Conservation (phyloP, 2,113 vertebrate species). For the Thinocorus orbignyianus region DNA sequence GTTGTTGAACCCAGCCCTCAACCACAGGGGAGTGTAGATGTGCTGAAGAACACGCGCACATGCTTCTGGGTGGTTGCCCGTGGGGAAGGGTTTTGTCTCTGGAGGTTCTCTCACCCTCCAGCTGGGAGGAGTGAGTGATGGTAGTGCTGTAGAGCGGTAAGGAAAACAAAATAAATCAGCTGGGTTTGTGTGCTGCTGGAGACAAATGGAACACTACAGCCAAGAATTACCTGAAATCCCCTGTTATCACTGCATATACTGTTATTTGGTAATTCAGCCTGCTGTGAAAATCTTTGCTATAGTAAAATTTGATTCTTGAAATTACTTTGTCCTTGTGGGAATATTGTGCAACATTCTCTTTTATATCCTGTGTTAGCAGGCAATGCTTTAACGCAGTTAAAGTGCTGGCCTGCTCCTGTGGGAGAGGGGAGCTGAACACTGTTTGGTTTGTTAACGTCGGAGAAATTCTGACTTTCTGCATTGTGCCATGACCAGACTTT, state of each 20-base stretch:
- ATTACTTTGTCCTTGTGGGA: slow-evolving; percentile 53
- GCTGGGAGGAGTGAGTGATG: background rate
- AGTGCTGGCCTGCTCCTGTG: slow-evolving; percentile 35
- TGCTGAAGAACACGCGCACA: background rate
- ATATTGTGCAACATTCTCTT: slow-evolving; percentile 40
- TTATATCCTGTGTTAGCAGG: slow-evolving; percentile 52
- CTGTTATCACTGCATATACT: slow-evolving; percentile 26
- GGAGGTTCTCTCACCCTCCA: background rate
- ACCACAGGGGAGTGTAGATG: background rate
- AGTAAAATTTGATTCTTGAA: slow-evolving; percentile 57
- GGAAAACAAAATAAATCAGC: slow-evolving; percentile 33
- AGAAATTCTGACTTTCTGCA: slow-evolving; percentile 34
- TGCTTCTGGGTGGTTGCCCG: background rate
- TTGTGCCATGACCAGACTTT: slow-evolving; percentile 38
- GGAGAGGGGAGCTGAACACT: slow-evolving; percentile 38
- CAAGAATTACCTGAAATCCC: slow-evolving; percentile 37
- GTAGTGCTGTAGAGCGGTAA: background rate
- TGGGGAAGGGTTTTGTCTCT: background rate
- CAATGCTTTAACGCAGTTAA: slow-evolving; percentile 50
- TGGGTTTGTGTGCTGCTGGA: slow-evolving; percentile 20
- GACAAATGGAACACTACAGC: slow-evolving; percentile 10
- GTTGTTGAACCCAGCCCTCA: background rate
- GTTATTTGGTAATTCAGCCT: slow-evolving; percentile 55
- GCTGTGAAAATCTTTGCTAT: slow-evolving; percentile 52
- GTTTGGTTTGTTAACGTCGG: slow-evolving; percentile 40